phyloP scores from a whole-genome alignment of 2,888 invertebrate species.

The Sinentomon sp. region DNA sequence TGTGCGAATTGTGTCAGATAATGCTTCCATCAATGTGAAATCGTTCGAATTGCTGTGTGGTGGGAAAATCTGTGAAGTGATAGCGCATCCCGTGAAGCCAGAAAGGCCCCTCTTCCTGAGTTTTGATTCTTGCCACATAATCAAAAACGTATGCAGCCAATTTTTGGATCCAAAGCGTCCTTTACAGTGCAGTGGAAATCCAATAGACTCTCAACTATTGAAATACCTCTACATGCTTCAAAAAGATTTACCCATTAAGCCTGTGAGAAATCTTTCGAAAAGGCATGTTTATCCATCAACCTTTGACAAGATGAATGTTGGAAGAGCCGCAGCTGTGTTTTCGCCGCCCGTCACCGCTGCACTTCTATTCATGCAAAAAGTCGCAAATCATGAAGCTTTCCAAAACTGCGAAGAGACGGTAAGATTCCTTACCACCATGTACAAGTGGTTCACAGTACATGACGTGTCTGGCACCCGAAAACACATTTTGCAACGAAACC shows the following conservation, averaged over 20 bases:
- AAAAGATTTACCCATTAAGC: constrained; percentile 6
- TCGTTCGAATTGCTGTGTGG: constrained; percentile 8
- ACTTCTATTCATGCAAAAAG: constrained; percentile 1
- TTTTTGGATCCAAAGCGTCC: constrained; percentile 6
- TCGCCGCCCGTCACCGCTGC: constrained; percentile 8
- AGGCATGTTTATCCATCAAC: constrained; percentile 8
- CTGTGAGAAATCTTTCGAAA: constrained; percentile 7
- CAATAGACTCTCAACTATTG: constrained; percentile 1
- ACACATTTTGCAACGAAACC: too few relatives aligned
- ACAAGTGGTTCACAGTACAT: constrained; percentile 9
- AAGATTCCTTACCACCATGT: constrained; percentile 5
- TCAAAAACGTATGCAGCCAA: constrained; percentile 10
- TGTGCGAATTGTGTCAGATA: constrained; percentile 9
- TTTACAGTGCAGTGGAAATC: constrained; percentile 1
- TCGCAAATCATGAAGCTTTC: constrained; percentile 3
- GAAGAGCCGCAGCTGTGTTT: constrained; percentile 9
- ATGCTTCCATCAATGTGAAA: constrained; percentile 8
- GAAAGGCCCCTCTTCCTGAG: constrained; percentile 8
- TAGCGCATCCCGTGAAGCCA: constrained; percentile 3
- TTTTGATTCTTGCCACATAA: constrained; percentile 10
- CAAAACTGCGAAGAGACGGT: constrained; percentile 3
- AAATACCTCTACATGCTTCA: constrained; percentile 5
- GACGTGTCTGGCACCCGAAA: too few relatives aligned
- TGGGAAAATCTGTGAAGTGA: constrained; percentile 1
- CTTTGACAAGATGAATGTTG: constrained; percentile 12